These are phyloP conservation scores for Zaprionus inermis DNA, from an alignment of 1,140 invertebrate species.

Conservation along the genomic window DNA sequence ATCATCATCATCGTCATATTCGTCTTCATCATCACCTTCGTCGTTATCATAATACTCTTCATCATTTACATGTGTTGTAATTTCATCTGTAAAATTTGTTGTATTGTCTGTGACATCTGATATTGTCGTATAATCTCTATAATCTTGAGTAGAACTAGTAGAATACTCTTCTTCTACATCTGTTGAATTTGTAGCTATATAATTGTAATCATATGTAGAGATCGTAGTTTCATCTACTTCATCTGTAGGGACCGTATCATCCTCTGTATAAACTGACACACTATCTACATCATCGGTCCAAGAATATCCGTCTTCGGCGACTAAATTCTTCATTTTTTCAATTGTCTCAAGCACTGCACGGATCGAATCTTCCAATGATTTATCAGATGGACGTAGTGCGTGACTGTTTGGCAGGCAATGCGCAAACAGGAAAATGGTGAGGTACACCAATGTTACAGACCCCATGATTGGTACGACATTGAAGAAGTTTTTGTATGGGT, in stretches of 20 bases:
- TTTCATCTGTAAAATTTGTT: neutral
- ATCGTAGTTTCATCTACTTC: neutral
- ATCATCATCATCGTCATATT: neutral
- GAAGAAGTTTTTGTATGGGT: neutral
- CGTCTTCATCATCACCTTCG: neutral
- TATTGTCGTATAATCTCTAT: no score
- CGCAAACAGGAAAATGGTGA: neutral
- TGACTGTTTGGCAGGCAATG: neutral
- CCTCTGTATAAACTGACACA: no score
- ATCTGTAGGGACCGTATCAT: neutral
- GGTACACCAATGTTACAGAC: neutral
- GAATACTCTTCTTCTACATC: neutral
- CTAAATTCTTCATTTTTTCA: neutral
- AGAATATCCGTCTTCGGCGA: neutral
- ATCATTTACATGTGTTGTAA: neutral
- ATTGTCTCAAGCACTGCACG: neutral
- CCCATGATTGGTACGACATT: neutral
- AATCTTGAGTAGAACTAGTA: neutral
- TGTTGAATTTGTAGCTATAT: neutral
- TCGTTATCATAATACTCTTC: neutral
- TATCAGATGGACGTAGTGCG: neutral
- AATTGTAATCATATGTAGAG: neutral
- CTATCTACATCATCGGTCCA: neutral
- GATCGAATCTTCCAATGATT: neutral
- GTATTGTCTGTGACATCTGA: no score